A percentile compares a stretch with the other conserved stretches of the same genome.
Conservation (phyloP, 2,797 vertebrate species). For the Numenius phaeopus region DNA sequence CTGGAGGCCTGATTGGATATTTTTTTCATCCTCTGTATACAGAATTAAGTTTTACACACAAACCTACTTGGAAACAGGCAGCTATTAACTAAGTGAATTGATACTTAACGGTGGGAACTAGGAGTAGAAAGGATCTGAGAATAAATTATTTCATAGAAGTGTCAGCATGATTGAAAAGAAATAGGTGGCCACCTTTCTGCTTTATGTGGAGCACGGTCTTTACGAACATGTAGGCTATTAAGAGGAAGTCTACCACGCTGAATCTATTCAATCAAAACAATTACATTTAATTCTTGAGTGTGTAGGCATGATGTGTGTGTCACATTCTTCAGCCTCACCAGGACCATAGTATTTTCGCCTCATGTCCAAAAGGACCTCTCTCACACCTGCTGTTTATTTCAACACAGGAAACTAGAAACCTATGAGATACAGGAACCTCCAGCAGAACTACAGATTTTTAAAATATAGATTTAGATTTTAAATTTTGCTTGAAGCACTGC, state of each 20-base stretch:
- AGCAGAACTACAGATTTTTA: not conserved
- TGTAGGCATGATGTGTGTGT: not conserved
- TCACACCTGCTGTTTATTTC: not conserved
- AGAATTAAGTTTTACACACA: not conserved
- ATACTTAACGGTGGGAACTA: not conserved
- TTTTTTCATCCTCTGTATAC: not conserved
- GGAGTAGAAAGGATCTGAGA: not conserved
- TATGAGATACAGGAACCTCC: not conserved
- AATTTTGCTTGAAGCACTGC: not conserved
- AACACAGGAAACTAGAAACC: not conserved
- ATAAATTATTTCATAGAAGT: not conserved
- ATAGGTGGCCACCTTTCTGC: not conserved
- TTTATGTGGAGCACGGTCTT: not conserved
- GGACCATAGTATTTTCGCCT: not conserved
- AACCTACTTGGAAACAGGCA: not conserved
- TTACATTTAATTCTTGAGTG: not conserved
- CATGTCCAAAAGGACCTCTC: not conserved
- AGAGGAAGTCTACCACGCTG: not conserved
- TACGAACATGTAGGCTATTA: not conserved
- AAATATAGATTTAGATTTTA: not conserved
- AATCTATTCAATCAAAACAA: not conserved
- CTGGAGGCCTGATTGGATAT: not conserved
- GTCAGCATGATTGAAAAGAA: not conserved
- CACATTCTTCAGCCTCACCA: not conserved
- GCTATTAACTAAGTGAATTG: not conserved